Base-by-base conservation (phyloP, 2,113 vertebrate species). In the Bagarius yarrelli region DNA sequence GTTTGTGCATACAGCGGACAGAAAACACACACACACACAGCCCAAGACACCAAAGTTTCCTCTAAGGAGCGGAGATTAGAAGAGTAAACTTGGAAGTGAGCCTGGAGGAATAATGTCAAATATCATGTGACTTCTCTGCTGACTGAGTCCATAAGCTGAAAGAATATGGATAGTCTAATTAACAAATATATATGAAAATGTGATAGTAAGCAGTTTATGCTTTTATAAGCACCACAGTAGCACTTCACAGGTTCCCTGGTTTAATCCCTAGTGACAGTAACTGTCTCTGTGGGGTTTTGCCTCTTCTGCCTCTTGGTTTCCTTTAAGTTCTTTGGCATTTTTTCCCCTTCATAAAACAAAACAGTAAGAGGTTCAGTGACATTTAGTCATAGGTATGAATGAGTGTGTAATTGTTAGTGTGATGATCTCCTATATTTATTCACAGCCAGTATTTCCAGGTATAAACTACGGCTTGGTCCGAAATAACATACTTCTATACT, bases 31-130 rank as follows among this genome's bases (percentile, higher is more conserved):
- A 44, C 34, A 75, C 74, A 76, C 73, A 76, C 74, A 76, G 60
- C 56, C 32, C 59, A 59, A 80, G 56, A 59, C 64, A 44, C 63
- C n/a, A 71, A 78, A 66, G 78, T 76, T 32, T 76, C n/a, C 18
- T 44, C 56, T 81, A 63, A 80, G 44, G 61, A 79, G 59, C 23
- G 30, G 44, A 85, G 81, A 82, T 82, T 82, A 85, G 83, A 80
- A 67, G 34, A 81, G 64, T 12, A 80, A 55, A 77, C 79, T 77
- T 84, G 79, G 80, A 82, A 50, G 18, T 2, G 52, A 71, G 76
- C 76, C 84, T 80, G 63, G 80, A 80, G 71, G 72, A 61, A 55
- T 63, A 76, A 59, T 75, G 81, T 82, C 84, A 79, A 79, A 80
- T 47, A 76, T 16, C n/a, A 36, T 78, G 66, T 78, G 72, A 36